A percentile compares a stretch with the other conserved stretches of the same genome.
Conservation (phyloP, 2,797 vertebrate genomes). For the Amblyopsis hoosieri region DNA sequence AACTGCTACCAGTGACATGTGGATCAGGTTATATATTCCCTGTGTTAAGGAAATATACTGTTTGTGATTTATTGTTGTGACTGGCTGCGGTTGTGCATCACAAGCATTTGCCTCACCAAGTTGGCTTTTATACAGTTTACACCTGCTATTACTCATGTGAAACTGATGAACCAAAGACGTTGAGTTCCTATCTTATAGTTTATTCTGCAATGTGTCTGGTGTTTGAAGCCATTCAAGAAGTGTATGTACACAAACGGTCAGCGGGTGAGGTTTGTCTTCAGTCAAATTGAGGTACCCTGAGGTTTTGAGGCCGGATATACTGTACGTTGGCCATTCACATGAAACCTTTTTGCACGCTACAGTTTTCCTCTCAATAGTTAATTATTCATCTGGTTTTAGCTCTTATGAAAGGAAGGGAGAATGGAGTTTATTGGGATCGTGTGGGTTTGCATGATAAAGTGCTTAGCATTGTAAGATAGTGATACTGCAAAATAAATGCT, state of each 20-base stretch:
- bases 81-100: background rate
- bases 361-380: constrained; percentile 48
- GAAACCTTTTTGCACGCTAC: constrained; percentile 44
- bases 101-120: too few relatives aligned
- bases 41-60: constrained; percentile 26
- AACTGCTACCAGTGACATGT: constrained; percentile 21
- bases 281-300: constrained; percentile 42
- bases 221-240: background rate
- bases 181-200: constrained; percentile 7
- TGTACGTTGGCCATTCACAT: constrained; percentile 26
- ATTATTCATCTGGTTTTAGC: constrained; percentile 50
- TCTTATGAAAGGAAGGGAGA: constrained; percentile 37
- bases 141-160: constrained; percentile 12
- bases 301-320: constrained; percentile 4
- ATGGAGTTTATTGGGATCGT: constrained; percentile 56
- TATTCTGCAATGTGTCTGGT: background rate
- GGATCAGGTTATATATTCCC: constrained; percentile 33
- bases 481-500: constrained; percentile 47
- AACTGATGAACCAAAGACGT: constrained; percentile 19
- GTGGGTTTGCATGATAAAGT: constrained; percentile 60
- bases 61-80: constrained; percentile 43
- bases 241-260: too few relatives aligned
- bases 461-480: constrained; percentile 62
- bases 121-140: constrained; percentile 8
- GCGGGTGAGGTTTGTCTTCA: background rate